Evolutionary conservation across 2,113 vertebrate species (phyloP), one percentile per base, ranked within the genome.

Genomic region (Ageneiosus marmoratus): DNA sequence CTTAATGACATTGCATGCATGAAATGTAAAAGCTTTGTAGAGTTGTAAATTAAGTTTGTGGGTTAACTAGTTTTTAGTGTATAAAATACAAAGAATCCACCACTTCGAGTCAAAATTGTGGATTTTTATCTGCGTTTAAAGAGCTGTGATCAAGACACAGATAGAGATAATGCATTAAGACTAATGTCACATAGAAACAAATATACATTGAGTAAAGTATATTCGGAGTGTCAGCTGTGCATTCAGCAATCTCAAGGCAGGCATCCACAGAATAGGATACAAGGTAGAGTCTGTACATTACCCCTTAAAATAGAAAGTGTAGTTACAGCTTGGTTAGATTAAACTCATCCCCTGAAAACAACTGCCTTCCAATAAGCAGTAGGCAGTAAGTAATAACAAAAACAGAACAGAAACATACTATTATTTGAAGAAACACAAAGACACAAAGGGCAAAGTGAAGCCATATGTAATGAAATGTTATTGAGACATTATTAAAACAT

Each of bases 291-390:
- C 27, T 87, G 86, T 93, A 93, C 93, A 87, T 94, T 94, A 94
- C 93, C 93, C 88, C 87, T 89, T 89, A 92, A 87, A 85, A 91
- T 69, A 93, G 90, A 91, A 80, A 92, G 89, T 89, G 91, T 88
- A 88, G 92, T 89, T 83, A 85, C 80, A 80, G 62, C 90, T 62
- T 88, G 91, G 87, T 89, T 90, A 93, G 90, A 90, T 90, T 86
- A 90, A 92, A 92, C 83, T 87, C 88, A 87, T 89, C 91, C 89
- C 89, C 88, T 93, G 89, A 93, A 89, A 92, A 91, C 89, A 91
- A 90, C 90, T 88, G 89, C 89, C 88, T 89, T 84, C 91, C 87
- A 80, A 80, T 82, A 88, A 82, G 70, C 83, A 85, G 87, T 69
- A 78, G 74, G 85, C 83, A 85, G 72, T 88, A 83, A 90, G 87